Percentiles rank a stretch among this genome's conserved stretches.
Conservation (phyloP, 2,113 vertebrate species). For the Cynocephalus volans region DNA sequence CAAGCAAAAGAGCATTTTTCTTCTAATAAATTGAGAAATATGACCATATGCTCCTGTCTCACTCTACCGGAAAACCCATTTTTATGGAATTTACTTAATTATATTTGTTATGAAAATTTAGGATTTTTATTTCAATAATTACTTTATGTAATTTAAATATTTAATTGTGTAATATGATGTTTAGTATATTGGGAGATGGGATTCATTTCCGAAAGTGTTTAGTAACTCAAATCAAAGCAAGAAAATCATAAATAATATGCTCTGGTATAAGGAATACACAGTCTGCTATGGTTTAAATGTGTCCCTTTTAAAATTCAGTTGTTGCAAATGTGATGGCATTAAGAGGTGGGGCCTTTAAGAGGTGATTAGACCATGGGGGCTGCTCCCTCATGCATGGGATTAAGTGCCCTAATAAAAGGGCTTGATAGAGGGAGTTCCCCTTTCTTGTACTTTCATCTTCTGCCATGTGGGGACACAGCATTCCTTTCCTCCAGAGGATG, state of each 20-base stretch:
- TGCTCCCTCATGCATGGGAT: background rate
- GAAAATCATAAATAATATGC: conserved; percentile 29
- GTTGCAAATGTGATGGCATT: background rate
- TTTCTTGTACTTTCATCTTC: no score
- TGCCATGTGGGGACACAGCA: no score
- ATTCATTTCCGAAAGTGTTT: conserved; percentile 11
- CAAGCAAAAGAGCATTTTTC: background rate
- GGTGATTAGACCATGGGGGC: background rate
- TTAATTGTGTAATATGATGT: background rate
- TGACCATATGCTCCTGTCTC: background rate
- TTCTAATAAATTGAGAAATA: background rate
- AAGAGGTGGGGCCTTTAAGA: background rate
- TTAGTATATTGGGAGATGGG: background rate
- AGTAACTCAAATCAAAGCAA: background rate
- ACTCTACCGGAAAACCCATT: background rate
- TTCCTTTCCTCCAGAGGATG: no score
- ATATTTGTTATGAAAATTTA: background rate
- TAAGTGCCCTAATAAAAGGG: background rate
- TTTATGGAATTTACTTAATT: background rate
- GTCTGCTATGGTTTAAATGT: background rate
- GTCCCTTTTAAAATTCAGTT: no score
- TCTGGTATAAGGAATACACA: background rate
- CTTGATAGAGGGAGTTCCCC: no score
- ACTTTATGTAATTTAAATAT: conserved; percentile 28
- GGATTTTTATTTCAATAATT: background rate